Conservation (phyloP, 1,140 invertebrate species). For the Pseudomyrmex sp. region DNA sequence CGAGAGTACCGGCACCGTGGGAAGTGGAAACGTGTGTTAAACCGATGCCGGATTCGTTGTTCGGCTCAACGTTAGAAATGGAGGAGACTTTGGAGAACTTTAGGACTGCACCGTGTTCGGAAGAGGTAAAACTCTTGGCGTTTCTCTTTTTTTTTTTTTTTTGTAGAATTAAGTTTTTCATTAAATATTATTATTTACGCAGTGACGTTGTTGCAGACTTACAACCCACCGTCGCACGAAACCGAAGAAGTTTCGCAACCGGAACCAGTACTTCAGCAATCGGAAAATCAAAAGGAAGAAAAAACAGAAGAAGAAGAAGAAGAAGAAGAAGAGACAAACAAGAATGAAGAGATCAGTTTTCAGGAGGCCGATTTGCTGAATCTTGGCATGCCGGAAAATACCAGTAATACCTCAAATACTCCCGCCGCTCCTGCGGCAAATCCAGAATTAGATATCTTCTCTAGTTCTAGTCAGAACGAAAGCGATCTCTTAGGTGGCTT, state of each 20-base stretch:
- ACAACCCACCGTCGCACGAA: slow-evolving; percentile 30
- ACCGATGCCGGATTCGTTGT: slow-evolving; percentile 88
- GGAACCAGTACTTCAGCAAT: slow-evolving; percentile 48
- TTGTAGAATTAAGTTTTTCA: no score
- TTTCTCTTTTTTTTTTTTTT: no score
- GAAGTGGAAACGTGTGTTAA: slow-evolving; percentile 85
- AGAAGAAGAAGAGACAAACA: slow-evolving; percentile 21
- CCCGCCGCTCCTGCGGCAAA: slow-evolving; percentile 51
- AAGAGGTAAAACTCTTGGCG: slow-evolving; percentile 61
- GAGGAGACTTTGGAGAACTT: slow-evolving; percentile 94
- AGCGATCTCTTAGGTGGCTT: slow-evolving; percentile 88
- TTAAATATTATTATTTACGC: slow-evolving; percentile 14
- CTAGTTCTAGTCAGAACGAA: slow-evolving; percentile 76
- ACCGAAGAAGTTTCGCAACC: slow-evolving; percentile 19
- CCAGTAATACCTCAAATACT: slow-evolving; percentile 61
- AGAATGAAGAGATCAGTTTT: slow-evolving; percentile 62
- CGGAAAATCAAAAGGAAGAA: slow-evolving; percentile 46
- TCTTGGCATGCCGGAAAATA: slow-evolving; percentile 76
- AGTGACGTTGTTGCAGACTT: slow-evolving; percentile 34
- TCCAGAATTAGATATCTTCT: slow-evolving; percentile 80
- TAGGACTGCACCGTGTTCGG: slow-evolving; percentile 78
- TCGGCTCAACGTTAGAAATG: slow-evolving; percentile 92
- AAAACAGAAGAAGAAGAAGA: slow-evolving; percentile 2
- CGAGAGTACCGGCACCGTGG: slow-evolving; percentile 90
- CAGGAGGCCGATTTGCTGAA: slow-evolving; percentile 84